Percentiles rank a stretch among this genome's conserved stretches.
Conservation (phyloP, 92 coral and sea anemone species). For the Parazoanthus darwini region DNA sequence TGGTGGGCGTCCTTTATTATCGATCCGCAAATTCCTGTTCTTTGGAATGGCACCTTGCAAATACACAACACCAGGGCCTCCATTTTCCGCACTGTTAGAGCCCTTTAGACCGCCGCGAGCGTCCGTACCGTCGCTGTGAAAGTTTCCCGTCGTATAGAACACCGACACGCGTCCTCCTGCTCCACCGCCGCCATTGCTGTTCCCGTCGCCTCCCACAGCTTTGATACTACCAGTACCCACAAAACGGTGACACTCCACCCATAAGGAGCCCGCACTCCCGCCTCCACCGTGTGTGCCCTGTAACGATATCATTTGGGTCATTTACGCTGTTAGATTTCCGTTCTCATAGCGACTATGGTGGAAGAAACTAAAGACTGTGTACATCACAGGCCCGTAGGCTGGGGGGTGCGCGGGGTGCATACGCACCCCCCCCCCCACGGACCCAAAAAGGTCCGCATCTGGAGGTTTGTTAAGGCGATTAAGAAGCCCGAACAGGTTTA, state of each 20-base stretch:
- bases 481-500: no score
- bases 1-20: conserved; percentile 64
- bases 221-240: conserved; percentile 57
- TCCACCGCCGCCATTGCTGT: conserved; percentile 71
- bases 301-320: background rate
- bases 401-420: no score
- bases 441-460: no score
- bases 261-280: conserved; percentile 75
- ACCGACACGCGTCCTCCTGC: conserved; percentile 78
- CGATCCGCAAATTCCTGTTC: conserved; percentile 62
- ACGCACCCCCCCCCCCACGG: no score
- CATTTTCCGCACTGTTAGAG: conserved; percentile 58
- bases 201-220: conserved; percentile 64
- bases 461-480: no score
- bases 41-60: conserved; percentile 62
- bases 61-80: conserved; percentile 78
- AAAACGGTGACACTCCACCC: conserved; percentile 54
- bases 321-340: background rate
- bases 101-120: conserved; percentile 60
- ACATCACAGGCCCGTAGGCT: background rate
- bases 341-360: background rate
- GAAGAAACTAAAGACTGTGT: background rate
- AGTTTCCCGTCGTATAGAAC: conserved; percentile 57
- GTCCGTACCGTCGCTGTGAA: conserved; percentile 65
- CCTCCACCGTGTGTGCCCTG: conserved; percentile 69